A percentile compares a stretch with the other conserved stretches of the same genome.
phyloP scores from a whole-genome alignment of 2,888 invertebrate species.

The Lagria hirta region DNA sequence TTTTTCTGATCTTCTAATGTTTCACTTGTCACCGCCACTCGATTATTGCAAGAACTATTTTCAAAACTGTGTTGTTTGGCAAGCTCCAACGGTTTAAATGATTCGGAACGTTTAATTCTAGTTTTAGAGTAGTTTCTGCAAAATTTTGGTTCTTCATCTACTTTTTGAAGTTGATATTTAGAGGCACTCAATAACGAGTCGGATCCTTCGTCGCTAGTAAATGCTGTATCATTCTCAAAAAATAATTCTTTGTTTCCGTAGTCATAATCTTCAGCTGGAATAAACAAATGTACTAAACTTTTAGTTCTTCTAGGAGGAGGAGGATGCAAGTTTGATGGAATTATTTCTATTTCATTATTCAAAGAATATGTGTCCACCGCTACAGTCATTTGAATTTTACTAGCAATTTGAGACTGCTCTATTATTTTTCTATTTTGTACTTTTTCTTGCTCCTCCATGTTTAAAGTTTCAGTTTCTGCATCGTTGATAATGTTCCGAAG shows the following conservation, averaged over 20 bases:
- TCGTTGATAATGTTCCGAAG: conserved; percentile 82
- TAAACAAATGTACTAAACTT: conserved; percentile 69
- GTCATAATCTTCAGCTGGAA: conserved; percentile 61
- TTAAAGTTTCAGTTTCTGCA: conserved; percentile 71
- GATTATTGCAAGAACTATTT: conserved; percentile 31
- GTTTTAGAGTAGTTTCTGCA: conserved; percentile 12
- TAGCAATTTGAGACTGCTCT: conserved; percentile 44
- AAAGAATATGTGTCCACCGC: conserved; percentile 59
- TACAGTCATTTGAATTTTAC: conserved; percentile 45
- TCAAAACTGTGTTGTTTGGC: conserved; percentile 27
- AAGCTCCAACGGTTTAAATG: conserved; percentile 32
- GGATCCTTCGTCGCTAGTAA: conserved; percentile 68
- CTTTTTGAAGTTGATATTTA: conserved; percentile 40
- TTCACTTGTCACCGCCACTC: conserved; percentile 28
- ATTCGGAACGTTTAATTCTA: conserved; percentile 39
- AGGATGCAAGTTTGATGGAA: conserved; percentile 76
- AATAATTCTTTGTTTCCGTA: conserved; percentile 57
- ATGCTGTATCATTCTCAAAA: conserved; percentile 61
- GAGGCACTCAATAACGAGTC: conserved; percentile 71
- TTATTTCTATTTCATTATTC: conserved; percentile 65
- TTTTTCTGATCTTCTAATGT: conserved; percentile 27
- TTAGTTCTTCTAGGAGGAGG: conserved; percentile 78
- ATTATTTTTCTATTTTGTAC: conserved; percentile 41
- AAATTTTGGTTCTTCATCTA: conserved; percentile 15
- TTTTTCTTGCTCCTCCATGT: conserved; percentile 49